Base-by-base conservation (phyloP, 2,113 vertebrate genomes). In the Synodontis membranacea region DNA sequence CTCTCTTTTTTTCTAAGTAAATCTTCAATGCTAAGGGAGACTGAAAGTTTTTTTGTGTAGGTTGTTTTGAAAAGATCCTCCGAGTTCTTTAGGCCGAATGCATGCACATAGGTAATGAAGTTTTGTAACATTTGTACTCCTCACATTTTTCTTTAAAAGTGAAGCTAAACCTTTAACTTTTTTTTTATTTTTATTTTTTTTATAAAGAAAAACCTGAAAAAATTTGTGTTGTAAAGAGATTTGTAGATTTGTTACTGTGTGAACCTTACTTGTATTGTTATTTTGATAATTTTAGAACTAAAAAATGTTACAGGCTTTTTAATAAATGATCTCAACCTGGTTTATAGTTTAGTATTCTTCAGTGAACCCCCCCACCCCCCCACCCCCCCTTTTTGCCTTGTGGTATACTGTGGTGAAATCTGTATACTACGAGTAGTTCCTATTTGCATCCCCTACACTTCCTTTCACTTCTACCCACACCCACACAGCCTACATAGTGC, bases 281-380 rank as follows among this genome's bases (percentile, higher is more conserved):
- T 78, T 87, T 87, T 75, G 70, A 87, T 87, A 54, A 84, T 89
- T 89, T 89, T 88, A 90, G 86, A 74, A 88, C 86, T 88, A 87
- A 91, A 80, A 39, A 70, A 80, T 89, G 68, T 89, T 60, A 84
- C 68, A 83, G 80, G 25, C 23, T 90, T 92, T 92, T 90, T 88
- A 93, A 91, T 93, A 92, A 92, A 93, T 87, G 68, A 68, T 88
- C 17, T 89, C 60, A 80, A 72, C 42, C 81, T 62, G n/a, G 86
- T 37, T 88, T 80, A 50, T 48, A 78, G 48, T 12, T 25, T 64
- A 5, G 48, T n/a, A 2, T 50, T 31, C 1, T 19, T 17, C 39
- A 14, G 15, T 42, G 2, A n/a, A n/a, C n/a, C n/a, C n/a, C n/a
- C n/a, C n/a, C n/a, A n/a, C n/a, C n/a, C n/a, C n/a, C n/a, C n/a